Base-by-base conservation (phyloP, 2,797 vertebrate species). In the Premnoplex brunnescens region DNA sequence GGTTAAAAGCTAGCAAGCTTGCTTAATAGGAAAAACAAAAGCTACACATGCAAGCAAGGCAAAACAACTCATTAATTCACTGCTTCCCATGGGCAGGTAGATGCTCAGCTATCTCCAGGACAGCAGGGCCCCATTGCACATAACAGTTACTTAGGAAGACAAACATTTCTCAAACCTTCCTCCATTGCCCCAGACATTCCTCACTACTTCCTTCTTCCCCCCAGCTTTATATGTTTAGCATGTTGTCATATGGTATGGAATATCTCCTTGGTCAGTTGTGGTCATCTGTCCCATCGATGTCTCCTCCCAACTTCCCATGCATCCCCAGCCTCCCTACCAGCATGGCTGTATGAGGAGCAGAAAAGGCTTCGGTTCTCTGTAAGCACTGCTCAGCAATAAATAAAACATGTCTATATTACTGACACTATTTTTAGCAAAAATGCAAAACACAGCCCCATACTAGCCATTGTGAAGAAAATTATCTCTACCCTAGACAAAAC, bases 21-120 rank as follows among this genome's bases (percentile, higher is more conserved):
- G 1, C 13, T 62, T 22, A 37, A 41, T 13, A 27, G 9, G 21
- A 32, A 27, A 51, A 46, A 1, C 13, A 82, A 66, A 89, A 44
- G 4, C 13, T n/a, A 26, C 15, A 32, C 5, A 36, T 4, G 19
- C 1, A n/a, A 36, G 9, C 0, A 2, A 41, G 12, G 5, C 9
- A 48, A 75, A 62, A 4, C 8, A 43, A 28, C 27, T 4, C 49
- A 28, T 41, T 48, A 20, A 49, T 62, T 60, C 26, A 19, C 6
- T 34, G 12, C 17, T 54, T 67, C 30, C 11, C 4, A 4, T 34
- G 34, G 26, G 22, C 1, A 4, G 30, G 14, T 41, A 64, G 30
- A 8, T 44, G 41, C 12, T 64, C 32, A 34, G 23, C 23, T 23
- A 34, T 46, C 43, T 46, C 32, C 16, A 46, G 43, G 17, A 66